Evolutionary conservation across 2,113 vertebrate genomes (phyloP).

Genomic region (Regulus satrapa): DNA sequence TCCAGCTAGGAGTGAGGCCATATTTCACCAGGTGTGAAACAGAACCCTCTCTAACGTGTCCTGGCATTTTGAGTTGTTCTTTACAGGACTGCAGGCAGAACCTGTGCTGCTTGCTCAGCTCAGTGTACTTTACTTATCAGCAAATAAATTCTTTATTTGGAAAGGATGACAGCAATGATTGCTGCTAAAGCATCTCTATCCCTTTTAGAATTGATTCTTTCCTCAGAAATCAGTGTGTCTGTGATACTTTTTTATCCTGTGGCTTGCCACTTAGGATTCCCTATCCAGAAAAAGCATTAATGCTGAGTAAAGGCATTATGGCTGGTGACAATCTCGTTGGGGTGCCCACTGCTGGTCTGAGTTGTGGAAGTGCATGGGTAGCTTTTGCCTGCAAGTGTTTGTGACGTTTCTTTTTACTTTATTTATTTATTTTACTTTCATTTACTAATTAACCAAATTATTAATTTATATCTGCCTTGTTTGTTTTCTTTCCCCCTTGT

Average conservation of each 20-base stretch:
- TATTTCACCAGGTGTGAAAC: background rate
- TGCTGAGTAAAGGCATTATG: no score
- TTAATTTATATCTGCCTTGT: background rate
- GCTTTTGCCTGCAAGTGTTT: background rate
- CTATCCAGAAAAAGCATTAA: background rate
- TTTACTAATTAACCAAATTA: no score
- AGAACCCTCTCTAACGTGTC: rapidly evolving
- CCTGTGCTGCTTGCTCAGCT: background rate
- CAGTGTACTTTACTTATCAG: background rate
- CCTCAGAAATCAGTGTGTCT: background rate
- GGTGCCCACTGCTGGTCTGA: background rate
- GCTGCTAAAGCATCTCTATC: rapidly evolving
- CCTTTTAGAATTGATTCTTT: background rate
- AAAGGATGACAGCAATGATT: background rate
- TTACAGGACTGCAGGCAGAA: background rate
- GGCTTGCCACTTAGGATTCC: background rate
- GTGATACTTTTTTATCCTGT: background rate
- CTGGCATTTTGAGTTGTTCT: background rate
- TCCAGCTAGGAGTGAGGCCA: background rate
- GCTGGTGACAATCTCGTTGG: background rate
- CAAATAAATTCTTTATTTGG: background rate
- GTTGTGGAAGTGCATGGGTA: background rate
- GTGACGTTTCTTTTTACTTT: background rate
- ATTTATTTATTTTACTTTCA: no score
- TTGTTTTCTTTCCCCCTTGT: background rate